Percentiles rank a stretch among this genome's conserved stretches.
Conservation (phyloP, 1,140 invertebrate species). For the Sarcophaga bullata region DNA sequence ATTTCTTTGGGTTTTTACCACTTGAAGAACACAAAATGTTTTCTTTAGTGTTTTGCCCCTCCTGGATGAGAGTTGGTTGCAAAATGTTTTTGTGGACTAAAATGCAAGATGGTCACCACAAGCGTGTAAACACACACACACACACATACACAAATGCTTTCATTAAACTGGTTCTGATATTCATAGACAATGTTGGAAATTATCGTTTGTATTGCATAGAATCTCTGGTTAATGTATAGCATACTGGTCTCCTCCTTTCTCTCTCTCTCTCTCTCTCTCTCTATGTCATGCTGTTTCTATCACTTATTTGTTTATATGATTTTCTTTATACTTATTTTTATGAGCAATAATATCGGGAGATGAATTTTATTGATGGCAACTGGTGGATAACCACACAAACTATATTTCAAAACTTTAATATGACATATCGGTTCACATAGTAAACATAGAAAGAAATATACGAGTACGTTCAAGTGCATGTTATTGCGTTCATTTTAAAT, state of each 20-base stretch:
- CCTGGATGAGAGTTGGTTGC: neutral
- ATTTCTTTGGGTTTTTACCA: constrained; percentile 22
- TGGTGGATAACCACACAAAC: constrained; percentile 15
- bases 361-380: constrained; percentile 10
- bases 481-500: too few relatives aligned
- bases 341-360: neutral
- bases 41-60: neutral
- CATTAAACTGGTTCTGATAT: too few relatives aligned
- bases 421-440: neutral
- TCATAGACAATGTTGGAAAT: constrained; percentile 4
- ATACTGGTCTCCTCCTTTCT: neutral
- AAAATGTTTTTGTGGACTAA: constrained; percentile 2
- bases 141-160: too few relatives aligned
- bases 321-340: neutral
- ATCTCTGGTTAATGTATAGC: neutral
- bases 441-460: neutral
- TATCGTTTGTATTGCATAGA: neutral
- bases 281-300: neutral
- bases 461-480: too few relatives aligned
- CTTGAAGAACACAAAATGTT: constrained; percentile 35
- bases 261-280: neutral
- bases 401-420: constrained; percentile 19
- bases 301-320: neutral
- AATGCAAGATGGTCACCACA: neutral
- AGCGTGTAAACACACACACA: neutral